Conservation (phyloP, 2,113 vertebrate genomes). For the Riparia riparia region DNA sequence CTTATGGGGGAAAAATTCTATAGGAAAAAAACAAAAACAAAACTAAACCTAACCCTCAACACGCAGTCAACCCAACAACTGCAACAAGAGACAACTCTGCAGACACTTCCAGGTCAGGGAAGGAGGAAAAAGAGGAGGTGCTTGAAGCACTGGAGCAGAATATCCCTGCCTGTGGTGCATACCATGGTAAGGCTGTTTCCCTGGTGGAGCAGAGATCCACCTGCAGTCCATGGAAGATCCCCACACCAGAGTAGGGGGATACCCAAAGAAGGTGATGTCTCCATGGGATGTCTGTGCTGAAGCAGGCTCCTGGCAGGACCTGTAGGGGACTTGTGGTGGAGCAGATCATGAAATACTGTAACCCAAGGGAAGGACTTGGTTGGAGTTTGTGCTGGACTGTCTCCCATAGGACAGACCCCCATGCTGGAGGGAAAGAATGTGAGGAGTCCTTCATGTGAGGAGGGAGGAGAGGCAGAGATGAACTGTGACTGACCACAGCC, state of each 20-base stretch:
- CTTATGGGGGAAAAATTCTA: too few relatives aligned
- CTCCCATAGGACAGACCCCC: background rate
- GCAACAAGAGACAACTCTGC: background rate
- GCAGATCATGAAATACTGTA: background rate
- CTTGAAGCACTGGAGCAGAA: background rate
- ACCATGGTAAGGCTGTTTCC: background rate
- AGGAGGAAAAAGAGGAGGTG: background rate
- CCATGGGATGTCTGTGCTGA: accelerated
- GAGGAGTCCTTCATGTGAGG: background rate
- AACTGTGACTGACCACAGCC: background rate
- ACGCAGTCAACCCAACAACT: background rate
- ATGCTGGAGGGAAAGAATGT: background rate
- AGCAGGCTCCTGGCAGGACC: background rate
- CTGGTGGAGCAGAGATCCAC: background rate
- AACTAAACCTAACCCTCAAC: too few relatives aligned
- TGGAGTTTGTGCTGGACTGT: background rate
- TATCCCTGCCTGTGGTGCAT: background rate
- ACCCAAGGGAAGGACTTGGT: background rate
- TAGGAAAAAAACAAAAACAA: too few relatives aligned
- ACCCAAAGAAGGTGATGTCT: background rate
- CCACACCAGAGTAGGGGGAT: background rate
- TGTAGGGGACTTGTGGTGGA: background rate
- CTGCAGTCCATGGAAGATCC: background rate
- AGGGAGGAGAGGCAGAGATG: background rate
- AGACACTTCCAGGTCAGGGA: too few relatives aligned